These are phyloP conservation scores for Eumeta japonica DNA, from an alignment of 1,140 invertebrate genomes.

Conservation along the genomic window DNA sequence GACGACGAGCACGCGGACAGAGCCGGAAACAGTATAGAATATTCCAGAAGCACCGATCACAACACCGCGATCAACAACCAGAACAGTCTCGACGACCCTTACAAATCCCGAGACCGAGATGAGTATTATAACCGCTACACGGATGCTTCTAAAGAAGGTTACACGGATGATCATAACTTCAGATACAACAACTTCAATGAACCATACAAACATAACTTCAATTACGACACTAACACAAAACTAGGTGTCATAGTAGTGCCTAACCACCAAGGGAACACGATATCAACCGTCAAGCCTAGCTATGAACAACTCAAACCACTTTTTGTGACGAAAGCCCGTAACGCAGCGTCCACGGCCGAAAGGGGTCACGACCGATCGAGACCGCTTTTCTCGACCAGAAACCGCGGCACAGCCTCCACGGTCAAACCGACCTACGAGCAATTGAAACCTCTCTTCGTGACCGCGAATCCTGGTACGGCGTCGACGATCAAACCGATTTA, in stretches of 20 bases:
- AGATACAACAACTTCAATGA: constrained; percentile 20
- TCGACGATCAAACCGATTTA: constrained; percentile 6
- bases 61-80: constrained; percentile 4
- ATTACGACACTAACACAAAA: constrained; percentile 10
- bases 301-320: constrained; percentile 31
- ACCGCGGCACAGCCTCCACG: constrained; percentile 13
- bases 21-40: constrained; percentile 10
- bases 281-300: constrained; percentile 27
- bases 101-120: background rate
- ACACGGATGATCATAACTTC: constrained; percentile 29
- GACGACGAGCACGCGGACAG: constrained; percentile 27
- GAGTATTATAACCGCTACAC: constrained; percentile 25
- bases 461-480: constrained; percentile 17
- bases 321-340: too few species aligned
- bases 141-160: constrained; percentile 35
- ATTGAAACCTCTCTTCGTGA: constrained; percentile 26
- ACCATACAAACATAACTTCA: too few species aligned
- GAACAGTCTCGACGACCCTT: constrained; percentile 2
- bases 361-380: too few species aligned
- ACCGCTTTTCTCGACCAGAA: too few species aligned
- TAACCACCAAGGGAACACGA: too few species aligned
- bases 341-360: too few species aligned
- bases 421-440: constrained; percentile 29
- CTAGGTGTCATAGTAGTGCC: constrained; percentile 6
- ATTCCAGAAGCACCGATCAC: too few species aligned